Percentiles rank a stretch among this genome's conserved stretches.
phyloP scores from a whole-genome alignment of 2,797 vertebrate species.

The Acrocephalus scirpaceus region DNA sequence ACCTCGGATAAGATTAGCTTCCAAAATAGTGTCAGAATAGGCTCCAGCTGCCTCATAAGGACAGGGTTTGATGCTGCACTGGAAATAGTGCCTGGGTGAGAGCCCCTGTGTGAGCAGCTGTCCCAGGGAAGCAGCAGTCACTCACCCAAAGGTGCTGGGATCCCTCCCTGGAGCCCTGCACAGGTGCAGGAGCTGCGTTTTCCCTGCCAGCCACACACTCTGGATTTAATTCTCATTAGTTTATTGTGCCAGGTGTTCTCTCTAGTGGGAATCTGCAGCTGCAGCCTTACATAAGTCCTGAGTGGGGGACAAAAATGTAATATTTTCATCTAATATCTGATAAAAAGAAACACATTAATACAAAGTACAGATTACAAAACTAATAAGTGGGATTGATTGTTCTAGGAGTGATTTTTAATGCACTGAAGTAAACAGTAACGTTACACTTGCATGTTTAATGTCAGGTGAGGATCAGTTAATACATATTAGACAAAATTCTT shows the following conservation, averaged over 20 bases:
- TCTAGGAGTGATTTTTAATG: not conserved
- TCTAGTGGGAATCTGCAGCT: not conserved
- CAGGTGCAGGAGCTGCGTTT: not conserved
- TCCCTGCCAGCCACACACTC: not conserved
- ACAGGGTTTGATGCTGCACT: not conserved
- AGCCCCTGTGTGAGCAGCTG: conserved; percentile 36
- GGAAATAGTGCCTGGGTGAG: conserved; percentile 24
- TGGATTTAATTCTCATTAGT: not conserved
- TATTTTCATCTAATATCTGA: not conserved
- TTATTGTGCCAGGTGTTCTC: not conserved
- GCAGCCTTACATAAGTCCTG: not conserved
- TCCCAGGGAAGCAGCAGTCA: conserved; percentile 7
- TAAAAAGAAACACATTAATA: not conserved
- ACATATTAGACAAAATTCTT: not conserved
- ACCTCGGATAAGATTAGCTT: conserved; percentile 35
- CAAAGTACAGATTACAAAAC: not conserved
- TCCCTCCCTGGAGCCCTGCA: not conserved
- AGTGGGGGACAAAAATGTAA: accelerated
- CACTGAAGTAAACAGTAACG: not conserved
- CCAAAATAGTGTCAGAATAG: conserved; percentile 22
- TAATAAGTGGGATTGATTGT: not conserved
- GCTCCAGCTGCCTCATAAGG: conserved; percentile 39
- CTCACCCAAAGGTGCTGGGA: not conserved
- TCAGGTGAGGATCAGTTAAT: not conserved
- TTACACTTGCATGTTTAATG: not conserved